Evolutionary conservation across 2,888 invertebrate genomes (phyloP).

Genomic region (Blera fallax): DNA sequence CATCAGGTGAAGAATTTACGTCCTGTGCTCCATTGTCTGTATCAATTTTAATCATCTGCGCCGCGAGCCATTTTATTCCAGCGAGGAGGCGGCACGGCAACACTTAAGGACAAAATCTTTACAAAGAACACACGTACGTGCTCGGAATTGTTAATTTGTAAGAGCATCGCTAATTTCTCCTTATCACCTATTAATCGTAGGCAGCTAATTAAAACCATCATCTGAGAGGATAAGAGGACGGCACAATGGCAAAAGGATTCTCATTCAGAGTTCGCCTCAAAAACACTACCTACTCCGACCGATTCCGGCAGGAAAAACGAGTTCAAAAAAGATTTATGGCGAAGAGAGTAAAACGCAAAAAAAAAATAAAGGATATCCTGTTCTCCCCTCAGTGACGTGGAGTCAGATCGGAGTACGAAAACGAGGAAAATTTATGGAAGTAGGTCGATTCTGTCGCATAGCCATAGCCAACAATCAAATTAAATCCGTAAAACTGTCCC

Average conservation of each 20-base stretch:
- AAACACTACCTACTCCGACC: not conserved
- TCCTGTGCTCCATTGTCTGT: not conserved
- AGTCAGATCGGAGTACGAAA: not conserved
- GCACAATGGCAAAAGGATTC: not conserved
- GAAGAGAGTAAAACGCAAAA: conserved; percentile 4
- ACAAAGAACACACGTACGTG: conserved; percentile 45
- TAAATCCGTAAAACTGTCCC: conserved; percentile 56
- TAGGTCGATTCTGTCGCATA: conserved; percentile 73
- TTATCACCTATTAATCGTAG: conserved; percentile 45
- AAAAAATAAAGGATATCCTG: conserved; percentile 17
- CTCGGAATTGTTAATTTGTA: conserved; percentile 44
- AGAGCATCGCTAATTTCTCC: conserved; percentile 22
- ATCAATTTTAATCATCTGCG: conserved; percentile 51
- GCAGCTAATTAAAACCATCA: conserved; percentile 52
- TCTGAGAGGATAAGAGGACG: not conserved
- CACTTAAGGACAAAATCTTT: conserved; percentile 41
- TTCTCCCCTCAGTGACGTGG: not conserved
- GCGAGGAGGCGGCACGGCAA: not conserved
- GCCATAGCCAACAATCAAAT: conserved; percentile 71
- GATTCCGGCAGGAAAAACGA: conserved; percentile 7
- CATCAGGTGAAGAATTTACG: conserved; percentile 8
- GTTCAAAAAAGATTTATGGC: conserved; percentile 20
- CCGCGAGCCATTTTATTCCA: conserved; percentile 30
- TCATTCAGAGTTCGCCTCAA: not conserved
- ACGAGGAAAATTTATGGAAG: conserved; percentile 64